Percentiles rank a stretch among this genome's conserved stretches.
Evolutionary conservation across 1,140 invertebrate genomes (phyloP).

Genomic region (Sitophilus oryzae): DNA sequence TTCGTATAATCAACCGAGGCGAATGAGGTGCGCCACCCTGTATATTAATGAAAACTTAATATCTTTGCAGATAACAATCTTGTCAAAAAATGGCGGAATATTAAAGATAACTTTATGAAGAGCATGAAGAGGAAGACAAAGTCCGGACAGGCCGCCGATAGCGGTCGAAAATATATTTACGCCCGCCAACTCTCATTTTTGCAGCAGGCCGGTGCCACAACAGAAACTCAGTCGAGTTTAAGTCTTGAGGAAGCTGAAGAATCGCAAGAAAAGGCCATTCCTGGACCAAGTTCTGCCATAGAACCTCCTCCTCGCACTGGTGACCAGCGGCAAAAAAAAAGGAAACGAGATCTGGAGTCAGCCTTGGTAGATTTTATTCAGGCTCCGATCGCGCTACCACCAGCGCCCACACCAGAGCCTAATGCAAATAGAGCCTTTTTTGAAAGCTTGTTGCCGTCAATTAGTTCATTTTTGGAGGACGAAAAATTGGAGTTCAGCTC

Average conservation of each 20-base stretch:
- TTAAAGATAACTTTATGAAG: slow-evolving; percentile 11
- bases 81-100: slow-evolving; percentile 12
- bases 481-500: slow-evolving; percentile 5
- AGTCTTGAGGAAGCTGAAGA: background rate
- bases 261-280: background rate
- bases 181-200: slow-evolving; percentile 12
- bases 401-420: background rate
- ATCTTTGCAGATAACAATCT: slow-evolving; percentile 9
- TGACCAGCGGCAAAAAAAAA: slow-evolving; percentile 1
- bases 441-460: slow-evolving; percentile 9
- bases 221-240: slow-evolving; percentile 6
- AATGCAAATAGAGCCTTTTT: slow-evolving; percentile 13
- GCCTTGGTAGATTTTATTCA: slow-evolving; percentile 6
- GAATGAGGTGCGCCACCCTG: too few species aligned
- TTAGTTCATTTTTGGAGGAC: slow-evolving; percentile 1
- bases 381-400: background rate
- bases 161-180: slow-evolving; percentile 14
- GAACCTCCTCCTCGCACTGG: background rate
- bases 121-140: slow-evolving; percentile 14
- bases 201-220: background rate
- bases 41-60: too few species aligned
- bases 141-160: slow-evolving; percentile 12
- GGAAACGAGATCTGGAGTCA: slow-evolving; percentile 6
- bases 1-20: too few species aligned
- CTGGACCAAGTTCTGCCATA: background rate